Conservation (phyloP, 2,888 invertebrate species). For the Torymus texanus region DNA sequence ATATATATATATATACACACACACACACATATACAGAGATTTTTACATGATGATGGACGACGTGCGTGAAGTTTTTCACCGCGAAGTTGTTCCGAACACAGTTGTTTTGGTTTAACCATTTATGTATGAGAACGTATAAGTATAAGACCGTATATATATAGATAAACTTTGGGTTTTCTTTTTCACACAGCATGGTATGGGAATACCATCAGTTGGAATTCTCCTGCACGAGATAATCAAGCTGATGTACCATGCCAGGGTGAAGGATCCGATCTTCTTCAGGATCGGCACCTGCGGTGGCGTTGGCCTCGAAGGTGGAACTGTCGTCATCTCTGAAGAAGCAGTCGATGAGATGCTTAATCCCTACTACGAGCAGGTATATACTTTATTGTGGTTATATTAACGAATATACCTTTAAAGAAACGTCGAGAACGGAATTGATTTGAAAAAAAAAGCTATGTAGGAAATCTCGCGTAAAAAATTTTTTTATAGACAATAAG, state of each 20-base stretch:
- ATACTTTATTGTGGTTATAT: neutral
- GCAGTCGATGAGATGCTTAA: slow-evolving; percentile 92
- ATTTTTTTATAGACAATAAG: too few relatives aligned
- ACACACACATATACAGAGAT: too few relatives aligned
- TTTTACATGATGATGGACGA: too few relatives aligned
- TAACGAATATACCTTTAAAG: neutral
- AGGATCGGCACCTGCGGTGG: slow-evolving; percentile 96
- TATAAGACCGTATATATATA: too few relatives aligned
- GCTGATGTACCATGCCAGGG: slow-evolving; percentile 94
- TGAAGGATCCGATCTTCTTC: slow-evolving; percentile 92
- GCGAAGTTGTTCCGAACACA: too few relatives aligned
- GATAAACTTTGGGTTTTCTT: neutral
- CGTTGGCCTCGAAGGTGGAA: slow-evolving; percentile 93
- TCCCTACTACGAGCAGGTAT: slow-evolving; percentile 88
- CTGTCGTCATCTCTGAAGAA: slow-evolving; percentile 94
- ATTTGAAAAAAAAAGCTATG: too few relatives aligned
- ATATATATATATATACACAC: too few relatives aligned
- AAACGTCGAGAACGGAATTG: neutral
- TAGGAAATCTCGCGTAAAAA: too few relatives aligned
- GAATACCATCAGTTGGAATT: slow-evolving; percentile 96
- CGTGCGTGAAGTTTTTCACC: too few relatives aligned
- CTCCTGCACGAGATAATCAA: slow-evolving; percentile 97
- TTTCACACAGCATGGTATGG: slow-evolving; percentile 94
- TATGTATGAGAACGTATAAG: too few relatives aligned
- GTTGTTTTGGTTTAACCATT: too few relatives aligned